Evolutionary conservation across 2,888 invertebrate species (phyloP).

Genomic region (Acronicta alni): DNA sequence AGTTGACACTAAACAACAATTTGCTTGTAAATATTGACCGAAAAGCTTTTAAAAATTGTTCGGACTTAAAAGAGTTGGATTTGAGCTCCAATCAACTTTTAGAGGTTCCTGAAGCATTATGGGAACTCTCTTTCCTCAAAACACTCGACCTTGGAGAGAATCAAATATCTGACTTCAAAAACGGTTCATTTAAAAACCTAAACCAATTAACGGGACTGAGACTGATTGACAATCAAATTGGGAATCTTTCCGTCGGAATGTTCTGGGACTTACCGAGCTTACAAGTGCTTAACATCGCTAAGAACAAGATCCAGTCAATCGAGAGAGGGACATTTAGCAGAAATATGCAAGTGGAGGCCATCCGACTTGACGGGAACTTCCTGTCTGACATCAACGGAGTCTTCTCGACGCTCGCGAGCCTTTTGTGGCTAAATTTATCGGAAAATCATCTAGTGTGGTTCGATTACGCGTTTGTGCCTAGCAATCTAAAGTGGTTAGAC

Average conservation of each 20-base stretch:
- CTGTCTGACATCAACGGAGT: constrained; percentile 97
- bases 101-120: constrained; percentile 94
- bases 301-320: constrained; percentile 96
- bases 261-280: constrained; percentile 95
- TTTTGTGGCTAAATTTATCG: constrained; percentile 96
- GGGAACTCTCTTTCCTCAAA: constrained; percentile 94
- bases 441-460: constrained; percentile 98
- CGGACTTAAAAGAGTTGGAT: constrained; percentile 96
- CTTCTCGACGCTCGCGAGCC: constrained; percentile 94
- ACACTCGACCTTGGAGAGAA: constrained; percentile 97
- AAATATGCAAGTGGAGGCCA: constrained; percentile 95
- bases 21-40: constrained; percentile 93
- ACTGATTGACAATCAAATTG: constrained; percentile 96
- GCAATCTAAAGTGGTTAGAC: constrained; percentile 96
- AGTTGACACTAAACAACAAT: constrained; percentile 96
- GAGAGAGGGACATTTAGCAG: constrained; percentile 95
- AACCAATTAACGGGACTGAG: constrained; percentile 96
- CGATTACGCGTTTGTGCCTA: constrained; percentile 97
- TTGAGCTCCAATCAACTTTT: constrained; percentile 95
- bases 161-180: constrained; percentile 94
- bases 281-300: constrained; percentile 96
- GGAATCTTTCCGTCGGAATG: constrained; percentile 95
- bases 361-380: constrained; percentile 96
- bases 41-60: constrained; percentile 96
- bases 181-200: constrained; percentile 95